Conservation (phyloP, 2,113 vertebrate species). For the Cariama cristata region DNA sequence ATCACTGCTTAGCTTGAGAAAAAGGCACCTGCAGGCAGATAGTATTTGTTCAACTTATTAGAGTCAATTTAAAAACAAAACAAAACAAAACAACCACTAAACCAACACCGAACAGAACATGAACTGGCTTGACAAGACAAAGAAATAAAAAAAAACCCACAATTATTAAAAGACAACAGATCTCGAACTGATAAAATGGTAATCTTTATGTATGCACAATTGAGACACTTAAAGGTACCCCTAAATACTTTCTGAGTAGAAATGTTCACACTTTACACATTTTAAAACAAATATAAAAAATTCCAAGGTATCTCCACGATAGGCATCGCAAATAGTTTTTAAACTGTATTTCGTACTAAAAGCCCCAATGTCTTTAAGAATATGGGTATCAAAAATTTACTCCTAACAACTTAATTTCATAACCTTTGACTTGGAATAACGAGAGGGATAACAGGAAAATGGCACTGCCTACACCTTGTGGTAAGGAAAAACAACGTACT, state of each 20-base stretch:
- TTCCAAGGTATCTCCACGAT: fast-evolving
- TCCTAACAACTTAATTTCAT: not conserved
- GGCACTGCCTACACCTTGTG: not conserved
- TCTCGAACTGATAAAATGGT: not conserved
- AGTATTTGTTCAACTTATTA: not conserved
- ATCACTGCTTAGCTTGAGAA: not conserved
- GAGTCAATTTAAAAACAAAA: not conserved
- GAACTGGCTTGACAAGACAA: not conserved
- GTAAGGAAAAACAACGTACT: not conserved
- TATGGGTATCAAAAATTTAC: not conserved
- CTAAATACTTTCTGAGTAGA: not conserved
- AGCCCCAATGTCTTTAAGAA: not conserved
- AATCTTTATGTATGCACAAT: not conserved
- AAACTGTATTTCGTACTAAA: not conserved
- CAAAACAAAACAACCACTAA: not conserved
- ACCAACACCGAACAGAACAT: not conserved
- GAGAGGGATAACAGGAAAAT: not conserved
- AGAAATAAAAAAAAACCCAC: not conserved
- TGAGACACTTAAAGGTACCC: not conserved
- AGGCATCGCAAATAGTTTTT: not conserved
- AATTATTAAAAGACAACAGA: not conserved
- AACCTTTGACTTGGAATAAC: not conserved
- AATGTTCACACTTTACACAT: not conserved
- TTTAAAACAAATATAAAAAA: not conserved
- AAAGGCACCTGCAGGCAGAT: not conserved